Conservation (phyloP, 2,797 vertebrate genomes). For the Sebastes minor region DNA sequence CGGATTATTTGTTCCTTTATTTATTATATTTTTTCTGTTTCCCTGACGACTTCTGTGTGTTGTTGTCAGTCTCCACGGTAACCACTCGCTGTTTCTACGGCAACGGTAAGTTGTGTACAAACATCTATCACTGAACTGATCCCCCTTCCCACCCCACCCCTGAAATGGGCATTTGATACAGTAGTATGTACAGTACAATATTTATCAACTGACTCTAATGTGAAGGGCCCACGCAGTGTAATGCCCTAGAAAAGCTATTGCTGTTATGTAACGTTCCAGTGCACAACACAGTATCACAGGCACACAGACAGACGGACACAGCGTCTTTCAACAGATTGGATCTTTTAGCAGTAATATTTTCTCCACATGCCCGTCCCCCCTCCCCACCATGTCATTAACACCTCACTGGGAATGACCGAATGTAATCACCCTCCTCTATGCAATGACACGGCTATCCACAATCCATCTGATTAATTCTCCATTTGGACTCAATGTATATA, state of each 20-base stretch:
- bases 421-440: conserved; percentile 75
- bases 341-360: conserved; percentile 42
- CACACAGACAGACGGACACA: conserved; percentile 23
- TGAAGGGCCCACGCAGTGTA: conserved; percentile 2
- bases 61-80: conserved; percentile 87
- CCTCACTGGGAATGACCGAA: conserved; percentile 78
- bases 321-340: conserved; percentile 21
- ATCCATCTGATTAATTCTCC: conserved; percentile 70
- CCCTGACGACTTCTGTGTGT: conserved; percentile 87
- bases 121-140: conserved; percentile 80
- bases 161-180: conserved; percentile 55
- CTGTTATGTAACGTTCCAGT: conserved; percentile 25
- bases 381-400: conserved; percentile 75
- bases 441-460: conserved; percentile 70
- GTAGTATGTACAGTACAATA: conserved; percentile 25
- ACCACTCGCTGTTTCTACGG: conserved; percentile 84
- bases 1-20: conserved; percentile 81
- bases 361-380: conserved; percentile 24
- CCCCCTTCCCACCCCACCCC: conserved; percentile 46
- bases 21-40: conserved; percentile 87
- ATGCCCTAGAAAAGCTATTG: conserved; percentile 2
- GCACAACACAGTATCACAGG: conserved; percentile 16
- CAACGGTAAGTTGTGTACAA: conserved; percentile 86
- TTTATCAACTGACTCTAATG: conserved; percentile 7
- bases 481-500: conserved; percentile 37